Evolutionary conservation across 2,113 vertebrate species (phyloP).

Genomic region (Oncorhynchus keta): DNA sequence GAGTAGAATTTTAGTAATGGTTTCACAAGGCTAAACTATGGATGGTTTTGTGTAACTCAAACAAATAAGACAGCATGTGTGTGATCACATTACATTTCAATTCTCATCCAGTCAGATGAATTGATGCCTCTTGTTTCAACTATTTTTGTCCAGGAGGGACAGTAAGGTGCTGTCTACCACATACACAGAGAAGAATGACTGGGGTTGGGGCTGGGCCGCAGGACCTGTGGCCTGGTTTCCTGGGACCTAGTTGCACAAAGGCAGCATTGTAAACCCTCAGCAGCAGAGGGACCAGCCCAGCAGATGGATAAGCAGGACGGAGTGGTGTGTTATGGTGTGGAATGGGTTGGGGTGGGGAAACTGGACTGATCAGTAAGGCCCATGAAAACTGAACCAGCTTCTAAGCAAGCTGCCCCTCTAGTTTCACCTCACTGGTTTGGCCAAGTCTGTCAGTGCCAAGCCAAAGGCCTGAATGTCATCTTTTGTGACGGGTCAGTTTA

Average conservation of each 20-base stretch:
- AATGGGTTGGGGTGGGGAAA: background rate
- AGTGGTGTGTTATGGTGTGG: background rate
- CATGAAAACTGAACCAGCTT: background rate
- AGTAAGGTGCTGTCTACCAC: background rate
- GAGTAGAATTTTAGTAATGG: background rate
- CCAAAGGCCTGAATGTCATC: background rate
- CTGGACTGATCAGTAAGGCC: background rate
- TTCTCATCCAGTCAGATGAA: background rate
- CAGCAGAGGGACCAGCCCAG: constrained; percentile 4
- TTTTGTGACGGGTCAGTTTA: background rate
- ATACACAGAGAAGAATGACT: background rate
- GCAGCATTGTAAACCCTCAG: background rate
- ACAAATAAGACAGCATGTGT: background rate
- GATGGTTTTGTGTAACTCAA: no score
- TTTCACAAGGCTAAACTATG: background rate
- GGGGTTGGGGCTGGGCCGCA: background rate
- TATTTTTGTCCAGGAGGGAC: background rate
- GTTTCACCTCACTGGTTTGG: background rate
- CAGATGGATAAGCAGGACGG: background rate
- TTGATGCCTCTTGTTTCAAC: background rate
- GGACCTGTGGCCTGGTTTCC: background rate
- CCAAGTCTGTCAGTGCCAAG: background rate
- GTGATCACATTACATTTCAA: background rate
- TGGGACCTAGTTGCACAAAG: background rate
- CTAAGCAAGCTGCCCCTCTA: background rate